These are phyloP conservation scores for Lycaon pictus DNA, from an alignment of 2,113 vertebrate genomes.

Conservation along the genomic window DNA sequence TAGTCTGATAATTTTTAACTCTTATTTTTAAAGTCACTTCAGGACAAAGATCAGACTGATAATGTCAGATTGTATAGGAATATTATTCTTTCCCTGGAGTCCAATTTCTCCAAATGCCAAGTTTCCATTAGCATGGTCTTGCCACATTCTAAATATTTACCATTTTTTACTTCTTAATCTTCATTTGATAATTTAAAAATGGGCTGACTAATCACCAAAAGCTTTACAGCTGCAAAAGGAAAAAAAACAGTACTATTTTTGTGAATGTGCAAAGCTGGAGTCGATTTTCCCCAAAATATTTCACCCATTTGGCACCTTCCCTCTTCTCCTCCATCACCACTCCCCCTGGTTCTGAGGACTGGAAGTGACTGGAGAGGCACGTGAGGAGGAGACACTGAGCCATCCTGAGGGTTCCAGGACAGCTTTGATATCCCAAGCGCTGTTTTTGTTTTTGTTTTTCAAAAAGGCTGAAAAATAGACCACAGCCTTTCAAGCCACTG, in stretches of 20 bases:
- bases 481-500: neutral
- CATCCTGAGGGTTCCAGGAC: neutral
- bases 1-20: neutral
- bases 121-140: constrained; percentile 25
- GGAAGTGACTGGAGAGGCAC: fast-evolving
- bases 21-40: constrained; percentile 27
- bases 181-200: constrained; percentile 15
- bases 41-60: constrained; percentile 26
- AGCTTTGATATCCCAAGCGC: neutral
- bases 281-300: neutral
- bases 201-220: neutral
- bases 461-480: constrained; percentile 3
- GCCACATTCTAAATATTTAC: constrained; percentile 57
- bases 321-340: neutral
- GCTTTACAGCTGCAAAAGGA: constrained; percentile 20
- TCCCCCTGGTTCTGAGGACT: neutral
- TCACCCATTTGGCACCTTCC: neutral
- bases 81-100: neutral
- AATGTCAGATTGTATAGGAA: neutral
- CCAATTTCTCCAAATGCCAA: constrained; percentile 30
- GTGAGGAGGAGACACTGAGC: neutral
- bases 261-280: neutral
- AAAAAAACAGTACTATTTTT: neutral
- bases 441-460: neutral
- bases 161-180: neutral